Evolutionary conservation across 2,113 vertebrate species (phyloP), one percentile per base, ranked within the genome.

Genomic region (Pterophyllum scalare): DNA sequence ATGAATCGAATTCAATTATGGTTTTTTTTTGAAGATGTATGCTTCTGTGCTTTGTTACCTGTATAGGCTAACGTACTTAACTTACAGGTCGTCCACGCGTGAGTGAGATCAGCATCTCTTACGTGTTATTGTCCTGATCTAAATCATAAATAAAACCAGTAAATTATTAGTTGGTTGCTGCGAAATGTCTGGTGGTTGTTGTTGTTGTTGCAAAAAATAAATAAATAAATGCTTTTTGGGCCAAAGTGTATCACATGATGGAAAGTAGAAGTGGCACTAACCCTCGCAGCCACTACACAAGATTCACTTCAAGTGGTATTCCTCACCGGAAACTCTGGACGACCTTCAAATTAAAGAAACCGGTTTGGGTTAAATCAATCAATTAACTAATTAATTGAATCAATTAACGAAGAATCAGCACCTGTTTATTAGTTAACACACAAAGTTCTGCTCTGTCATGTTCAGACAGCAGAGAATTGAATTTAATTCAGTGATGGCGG

Each of bases 401-500:
- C 3, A 1, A 49, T 31, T 31, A 31, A 46, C 28, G 65, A 0
- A n/a, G 31, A 28, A 43, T 62, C 59, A 43, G 15, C 31, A 9
- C 33, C 28, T 35, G 74, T 65, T 67, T 56, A 62, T 54, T 31
- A 43, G 59, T 60, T 79, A 58, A 35, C 24, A 61, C 20, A 13
- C 1, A 9, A 35, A 4, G 72, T 90, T 89, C 77, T 91, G 85
- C 85, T 20, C 35, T 1, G 86, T 89, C 91, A 93, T 79, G 79
- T 87, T 87, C 82, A 79, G 59, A 57, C 22, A 80, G 85, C 79
- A n/a, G 43, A 89, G 80, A 82, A 81, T 5, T 75, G 24, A 70
- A 65, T 22, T 80, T 33, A 84, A 59, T 79, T 81, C 82, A 91
- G 40, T 87, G 92, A 92, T 85, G 92, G 65, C 80, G 78, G 89